Conservation (phyloP, 2,888 invertebrate species). For the Resseliella maxima region DNA sequence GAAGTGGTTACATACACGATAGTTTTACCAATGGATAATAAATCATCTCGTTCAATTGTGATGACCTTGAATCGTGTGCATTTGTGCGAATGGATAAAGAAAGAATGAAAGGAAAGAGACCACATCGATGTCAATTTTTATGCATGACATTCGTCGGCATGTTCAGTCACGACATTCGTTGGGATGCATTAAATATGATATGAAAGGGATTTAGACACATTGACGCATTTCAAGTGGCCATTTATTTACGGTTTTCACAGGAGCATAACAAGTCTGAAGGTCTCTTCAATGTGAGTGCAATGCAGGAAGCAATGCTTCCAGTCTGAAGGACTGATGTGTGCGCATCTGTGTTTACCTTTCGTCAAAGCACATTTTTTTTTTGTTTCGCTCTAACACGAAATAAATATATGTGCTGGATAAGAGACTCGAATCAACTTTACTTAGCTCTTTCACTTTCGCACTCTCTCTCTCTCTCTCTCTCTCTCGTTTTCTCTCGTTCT, state of each 20-base stretch:
- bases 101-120: no score
- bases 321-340: no score
- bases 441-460: no score
- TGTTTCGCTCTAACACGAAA: no score
- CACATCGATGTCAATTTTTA: not conserved
- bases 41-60: not conserved
- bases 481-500: no score
- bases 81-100: not conserved
- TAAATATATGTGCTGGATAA: no score
- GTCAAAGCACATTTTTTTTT: no score
- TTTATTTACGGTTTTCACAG: not conserved
- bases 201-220: constrained; percentile 41
- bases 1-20: not conserved
- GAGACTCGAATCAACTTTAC: no score
- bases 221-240: constrained; percentile 4
- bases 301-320: not conserved
- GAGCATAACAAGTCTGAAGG: not conserved
- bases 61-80: not conserved
- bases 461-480: no score
- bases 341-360: no score
- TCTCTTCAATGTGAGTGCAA: not conserved
- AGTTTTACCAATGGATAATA: no score
- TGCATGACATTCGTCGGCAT: not conserved
- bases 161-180: not conserved
- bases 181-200: not conserved